Conservation (phyloP, 1,140 invertebrate genomes). For the Pantala flavescens region DNA sequence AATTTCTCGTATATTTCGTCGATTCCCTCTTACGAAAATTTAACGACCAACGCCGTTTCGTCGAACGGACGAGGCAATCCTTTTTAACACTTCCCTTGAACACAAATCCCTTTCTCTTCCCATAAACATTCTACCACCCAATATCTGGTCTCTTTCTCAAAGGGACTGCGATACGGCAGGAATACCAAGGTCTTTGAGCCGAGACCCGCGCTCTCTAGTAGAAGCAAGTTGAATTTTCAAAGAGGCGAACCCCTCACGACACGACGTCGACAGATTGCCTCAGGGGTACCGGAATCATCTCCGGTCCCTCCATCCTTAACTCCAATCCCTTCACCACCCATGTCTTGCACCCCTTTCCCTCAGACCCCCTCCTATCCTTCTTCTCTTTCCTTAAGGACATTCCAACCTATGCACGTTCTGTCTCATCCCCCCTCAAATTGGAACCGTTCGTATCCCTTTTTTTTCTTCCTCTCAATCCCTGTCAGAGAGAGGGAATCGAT, state of each 20-base stretch:
- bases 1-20: too few relatives aligned
- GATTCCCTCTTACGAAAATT: too few relatives aligned
- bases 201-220: neutral
- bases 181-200: neutral
- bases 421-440: neutral
- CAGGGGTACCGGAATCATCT: neutral
- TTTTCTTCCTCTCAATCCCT: neutral
- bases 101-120: neutral
- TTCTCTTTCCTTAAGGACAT: neutral
- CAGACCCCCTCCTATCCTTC: neutral
- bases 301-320: neutral
- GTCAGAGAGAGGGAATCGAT: neutral
- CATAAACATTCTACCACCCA: neutral
- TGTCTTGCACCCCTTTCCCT: neutral
- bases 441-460: neutral
- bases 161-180: neutral
- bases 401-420: neutral
- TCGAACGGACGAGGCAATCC: neutral
- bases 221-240: neutral
- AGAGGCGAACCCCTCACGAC: neutral
- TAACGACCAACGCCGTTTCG: neutral
- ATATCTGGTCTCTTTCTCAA: neutral
- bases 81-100: neutral
- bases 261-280: constrained; percentile 3
- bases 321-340: neutral